Conservation (phyloP, 2,888 invertebrate genomes). For the Xestoiulus laeticollis region DNA sequence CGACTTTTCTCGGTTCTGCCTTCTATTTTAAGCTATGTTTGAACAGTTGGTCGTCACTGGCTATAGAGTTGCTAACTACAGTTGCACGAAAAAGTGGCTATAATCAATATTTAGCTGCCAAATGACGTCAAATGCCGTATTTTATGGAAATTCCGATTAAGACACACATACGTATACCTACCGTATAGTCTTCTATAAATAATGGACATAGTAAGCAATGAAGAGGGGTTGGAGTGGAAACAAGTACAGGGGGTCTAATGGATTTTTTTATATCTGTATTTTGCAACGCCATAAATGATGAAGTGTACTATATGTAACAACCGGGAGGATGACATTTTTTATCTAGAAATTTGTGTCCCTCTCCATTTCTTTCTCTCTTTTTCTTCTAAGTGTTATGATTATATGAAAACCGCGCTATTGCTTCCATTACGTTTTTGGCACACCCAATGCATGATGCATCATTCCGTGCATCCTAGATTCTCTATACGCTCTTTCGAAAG, state of each 20-base stretch:
- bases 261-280: background rate
- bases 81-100: constrained; percentile 10
- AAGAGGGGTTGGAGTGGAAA: background rate
- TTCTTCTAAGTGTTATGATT: background rate
- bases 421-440: constrained; percentile 13
- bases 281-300: background rate
- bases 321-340: background rate
- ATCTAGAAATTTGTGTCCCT: background rate
- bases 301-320: background rate
- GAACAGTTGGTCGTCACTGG: background rate
- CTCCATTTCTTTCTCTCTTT: background rate
- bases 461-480: background rate
- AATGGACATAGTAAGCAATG: background rate
- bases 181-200: background rate
- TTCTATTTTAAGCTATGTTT: background rate
- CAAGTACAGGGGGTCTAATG: background rate
- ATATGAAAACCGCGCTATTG: background rate
- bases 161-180: background rate
- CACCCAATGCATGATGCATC: background rate
- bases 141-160: constrained; percentile 2
- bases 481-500: background rate
- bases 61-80: background rate
- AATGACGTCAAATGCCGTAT: background rate
- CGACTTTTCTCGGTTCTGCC: background rate
- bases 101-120: constrained; percentile 14